Evolutionary conservation across 1,140 invertebrate genomes (phyloP).

Genomic region (Dolichoris vasculosae): DNA sequence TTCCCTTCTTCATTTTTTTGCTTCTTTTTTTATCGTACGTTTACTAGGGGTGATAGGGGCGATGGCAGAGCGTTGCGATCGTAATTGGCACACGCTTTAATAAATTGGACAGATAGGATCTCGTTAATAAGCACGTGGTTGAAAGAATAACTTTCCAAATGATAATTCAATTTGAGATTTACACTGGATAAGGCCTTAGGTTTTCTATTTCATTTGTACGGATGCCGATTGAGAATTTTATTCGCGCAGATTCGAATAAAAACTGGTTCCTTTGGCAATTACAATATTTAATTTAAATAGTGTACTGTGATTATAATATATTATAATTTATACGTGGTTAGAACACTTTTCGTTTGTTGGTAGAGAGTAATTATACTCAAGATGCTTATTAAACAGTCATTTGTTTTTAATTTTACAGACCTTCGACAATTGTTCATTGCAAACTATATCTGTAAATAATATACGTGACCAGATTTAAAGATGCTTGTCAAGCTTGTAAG

Average conservation of each 20-base stretch:
- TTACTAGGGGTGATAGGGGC: neutral
- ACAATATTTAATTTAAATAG: slow-evolving; percentile 1
- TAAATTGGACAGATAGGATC: slow-evolving; percentile 45
- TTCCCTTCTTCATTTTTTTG: no score
- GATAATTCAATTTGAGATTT: slow-evolving; percentile 46
- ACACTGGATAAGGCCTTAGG: neutral
- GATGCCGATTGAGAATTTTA: neutral
- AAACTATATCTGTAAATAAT: neutral
- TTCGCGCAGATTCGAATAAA: neutral
- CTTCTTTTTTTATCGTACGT: neutral
- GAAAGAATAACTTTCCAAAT: slow-evolving; percentile 2
- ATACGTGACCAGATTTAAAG: neutral
- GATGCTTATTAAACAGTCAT: neutral
- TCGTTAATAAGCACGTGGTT: slow-evolving; percentile 28
- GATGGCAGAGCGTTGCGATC: neutral
- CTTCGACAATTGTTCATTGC: neutral
- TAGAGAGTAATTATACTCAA: neutral
- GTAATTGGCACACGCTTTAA: slow-evolving; percentile 38
- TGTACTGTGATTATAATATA: neutral
- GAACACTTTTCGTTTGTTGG: neutral
- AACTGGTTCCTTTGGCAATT: neutral
- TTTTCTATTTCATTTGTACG: neutral
- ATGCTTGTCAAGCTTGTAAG: neutral
- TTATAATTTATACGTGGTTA: slow-evolving; percentile 10
- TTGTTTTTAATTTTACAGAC: neutral